Percentiles rank a stretch among this genome's conserved stretches.
Evolutionary conservation across 2,113 vertebrate genomes (phyloP).

Genomic region (Bufo bufo): DNA sequence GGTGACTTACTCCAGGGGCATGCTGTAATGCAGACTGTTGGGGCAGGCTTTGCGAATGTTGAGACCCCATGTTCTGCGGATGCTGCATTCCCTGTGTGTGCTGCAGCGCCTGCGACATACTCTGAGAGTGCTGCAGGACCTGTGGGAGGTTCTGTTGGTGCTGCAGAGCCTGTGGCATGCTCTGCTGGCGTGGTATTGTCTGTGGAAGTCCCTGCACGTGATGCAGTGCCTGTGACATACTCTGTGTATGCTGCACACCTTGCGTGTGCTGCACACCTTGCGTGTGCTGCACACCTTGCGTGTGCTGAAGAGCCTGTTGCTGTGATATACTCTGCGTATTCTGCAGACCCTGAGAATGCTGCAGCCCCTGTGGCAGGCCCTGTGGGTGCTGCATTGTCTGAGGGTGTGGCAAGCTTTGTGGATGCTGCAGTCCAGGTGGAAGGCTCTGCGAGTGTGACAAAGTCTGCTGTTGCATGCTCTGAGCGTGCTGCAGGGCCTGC

Average conservation of each 20-base stretch:
- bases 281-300: constrained; percentile 69
- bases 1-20: constrained; percentile 69
- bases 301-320: constrained; percentile 72
- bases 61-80: constrained; percentile 69
- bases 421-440: constrained; percentile 68
- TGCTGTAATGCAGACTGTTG: constrained; percentile 65
- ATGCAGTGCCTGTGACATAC: constrained; percentile 73
- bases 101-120: constrained; percentile 69
- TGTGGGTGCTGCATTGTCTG: constrained; percentile 77
- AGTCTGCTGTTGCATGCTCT: constrained; percentile 78
- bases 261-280: constrained; percentile 70
- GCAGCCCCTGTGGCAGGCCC: constrained; percentile 72
- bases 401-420: constrained; percentile 65
- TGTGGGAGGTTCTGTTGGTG: constrained; percentile 68
- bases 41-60: constrained; percentile 69
- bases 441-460: constrained; percentile 76
- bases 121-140: constrained; percentile 73
- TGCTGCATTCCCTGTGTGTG: constrained; percentile 72
- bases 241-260: constrained; percentile 70
- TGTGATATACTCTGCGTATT: constrained; percentile 66
- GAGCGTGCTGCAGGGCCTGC: constrained; percentile 81
- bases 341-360: constrained; percentile 71
- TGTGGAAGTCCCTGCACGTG: constrained; percentile 72
- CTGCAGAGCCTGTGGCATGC: constrained; percentile 67
- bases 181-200: constrained; percentile 73